Base-by-base conservation (phyloP, 1,140 invertebrate species). In the Brachystomella parvula region DNA sequence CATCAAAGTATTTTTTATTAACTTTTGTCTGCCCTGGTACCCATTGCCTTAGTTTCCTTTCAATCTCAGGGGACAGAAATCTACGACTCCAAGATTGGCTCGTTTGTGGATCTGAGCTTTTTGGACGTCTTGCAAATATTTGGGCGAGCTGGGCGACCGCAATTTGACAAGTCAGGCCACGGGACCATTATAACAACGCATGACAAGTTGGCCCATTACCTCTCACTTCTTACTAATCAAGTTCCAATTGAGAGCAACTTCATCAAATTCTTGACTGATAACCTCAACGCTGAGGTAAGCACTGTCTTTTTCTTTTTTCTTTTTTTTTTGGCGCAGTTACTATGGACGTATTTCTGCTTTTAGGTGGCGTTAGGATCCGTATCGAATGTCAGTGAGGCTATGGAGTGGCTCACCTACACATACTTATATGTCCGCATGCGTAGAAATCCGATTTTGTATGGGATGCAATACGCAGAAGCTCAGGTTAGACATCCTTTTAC, bases 61-160 rank as follows among this genome's bases (percentile, higher is more conserved):
- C 59, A 67, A 58, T 63, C 53, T 73, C 79, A 92, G 88, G 96
- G 97, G 28, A 99, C 97, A 15, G 92, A 97, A 77, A 89, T 99
- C 60, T 99, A 99, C 78, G 94, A 99, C 81, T 87, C 95, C 21
- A 94, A 94, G 74, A 90, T 90, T 72, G 95, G 96, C 0, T 84
- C 87, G 0, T 98, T 96, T 80, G 87, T 98, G 0, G 94, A 99
- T 78, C 79, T 99, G 9, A 92, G 92, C 64, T 96, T 99, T 73
- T 80, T 99, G 44, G 97, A 99, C 80, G 96, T 99, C 9, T 82
- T 98, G 65, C 97, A 99, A 85, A 99, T 99, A 69, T 99, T 99
- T 81, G 97, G 97, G 63, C 85, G 97, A 56, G 97, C 97, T 26
- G 97, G 97, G 44, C 83, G 87, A 31, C 96, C 96, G 0, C 94